phyloP scores from a whole-genome alignment of 2,888 invertebrate genomes.

The Peribatodes rhomboidaria region DNA sequence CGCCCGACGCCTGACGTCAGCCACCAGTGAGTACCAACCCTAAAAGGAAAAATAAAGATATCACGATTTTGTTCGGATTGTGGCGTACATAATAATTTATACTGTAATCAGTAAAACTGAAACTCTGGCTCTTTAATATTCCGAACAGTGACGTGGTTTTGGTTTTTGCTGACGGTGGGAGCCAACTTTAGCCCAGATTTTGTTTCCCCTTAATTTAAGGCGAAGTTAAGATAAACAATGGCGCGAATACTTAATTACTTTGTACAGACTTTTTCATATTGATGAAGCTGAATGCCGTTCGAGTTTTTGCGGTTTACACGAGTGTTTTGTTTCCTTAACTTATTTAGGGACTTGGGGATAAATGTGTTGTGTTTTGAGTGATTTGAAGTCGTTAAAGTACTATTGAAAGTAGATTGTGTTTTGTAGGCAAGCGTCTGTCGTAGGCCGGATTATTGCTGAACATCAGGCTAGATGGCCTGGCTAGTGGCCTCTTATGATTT shows the following conservation, averaged over 20 bases:
- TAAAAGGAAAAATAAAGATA: constrained; percentile 31
- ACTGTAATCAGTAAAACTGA: constrained; percentile 51
- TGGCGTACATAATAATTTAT: constrained; percentile 40
- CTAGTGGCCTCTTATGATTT: no score
- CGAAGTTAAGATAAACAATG: constrained; percentile 61
- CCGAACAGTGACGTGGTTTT: constrained; percentile 39
- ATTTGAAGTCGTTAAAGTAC: not conserved
- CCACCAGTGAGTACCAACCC: not conserved
- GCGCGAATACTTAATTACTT: constrained; percentile 62
- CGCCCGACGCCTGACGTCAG: no score
- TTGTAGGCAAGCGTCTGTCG: no score
- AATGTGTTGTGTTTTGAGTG: constrained; percentile 10
- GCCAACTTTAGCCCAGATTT: constrained; percentile 47
- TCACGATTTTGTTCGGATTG: constrained; percentile 20
- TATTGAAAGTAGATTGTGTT: not conserved
- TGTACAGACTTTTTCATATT: constrained; percentile 57
- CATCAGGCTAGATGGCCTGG: no score
- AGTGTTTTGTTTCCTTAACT: constrained; percentile 1
- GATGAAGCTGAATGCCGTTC: constrained; percentile 44
- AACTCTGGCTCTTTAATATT: constrained; percentile 53
- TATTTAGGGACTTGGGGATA: constrained; percentile 10
- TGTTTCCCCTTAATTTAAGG: constrained; percentile 55
- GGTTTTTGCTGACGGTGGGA: constrained; percentile 35
- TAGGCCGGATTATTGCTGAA: no score
- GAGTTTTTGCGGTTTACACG: constrained; percentile 18